Conservation (phyloP, 2,888 invertebrate species). For the Ferrisia virgata region DNA sequence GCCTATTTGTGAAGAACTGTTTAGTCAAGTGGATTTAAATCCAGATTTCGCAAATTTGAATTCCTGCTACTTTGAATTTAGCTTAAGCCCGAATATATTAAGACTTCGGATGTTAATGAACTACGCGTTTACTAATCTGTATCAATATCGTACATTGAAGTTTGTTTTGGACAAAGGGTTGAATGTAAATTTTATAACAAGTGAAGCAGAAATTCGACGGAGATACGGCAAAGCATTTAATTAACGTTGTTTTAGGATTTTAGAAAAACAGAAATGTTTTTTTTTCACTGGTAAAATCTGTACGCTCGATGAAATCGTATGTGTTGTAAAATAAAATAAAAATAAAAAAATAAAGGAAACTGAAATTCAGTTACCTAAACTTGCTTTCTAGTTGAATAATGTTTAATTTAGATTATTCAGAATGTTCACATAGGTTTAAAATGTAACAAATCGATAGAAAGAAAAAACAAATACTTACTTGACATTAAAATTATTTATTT, state of each 20-base stretch:
- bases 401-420: no score
- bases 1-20: background rate
- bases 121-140: conserved; percentile 22
- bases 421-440: no score
- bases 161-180: conserved; percentile 24
- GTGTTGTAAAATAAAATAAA: background rate
- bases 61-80: conserved; percentile 25
- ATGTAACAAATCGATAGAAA: no score
- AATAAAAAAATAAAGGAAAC: background rate
- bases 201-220: conserved; percentile 3
- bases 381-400: no score
- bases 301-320: background rate
- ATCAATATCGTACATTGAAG: conserved; percentile 14
- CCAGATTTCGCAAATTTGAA: conserved; percentile 2
- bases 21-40: conserved; percentile 16
- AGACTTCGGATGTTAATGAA: conserved; percentile 16
- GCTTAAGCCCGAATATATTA: conserved; percentile 27
- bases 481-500: no score
- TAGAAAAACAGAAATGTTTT: background rate
- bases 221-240: background rate
- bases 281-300: background rate
- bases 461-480: no score
- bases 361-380: no score
- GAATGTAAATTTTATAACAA: conserved; percentile 20
- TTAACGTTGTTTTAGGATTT: conserved; percentile 3